These are phyloP conservation scores for Atta texana DNA, from an alignment of 1,140 invertebrate species.

Conservation along the genomic window DNA sequence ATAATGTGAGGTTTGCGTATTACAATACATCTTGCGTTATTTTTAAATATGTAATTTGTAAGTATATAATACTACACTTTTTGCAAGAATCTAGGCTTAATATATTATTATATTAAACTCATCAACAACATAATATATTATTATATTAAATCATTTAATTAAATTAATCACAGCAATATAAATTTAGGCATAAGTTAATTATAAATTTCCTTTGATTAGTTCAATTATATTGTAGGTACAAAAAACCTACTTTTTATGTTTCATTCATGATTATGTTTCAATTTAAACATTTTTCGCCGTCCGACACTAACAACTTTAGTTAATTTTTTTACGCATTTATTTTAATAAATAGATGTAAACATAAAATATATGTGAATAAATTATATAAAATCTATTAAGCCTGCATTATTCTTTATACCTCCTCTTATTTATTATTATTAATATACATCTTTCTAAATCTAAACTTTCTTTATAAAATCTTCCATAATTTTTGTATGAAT, in stretches of 20 bases:
- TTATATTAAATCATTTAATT: slow-evolving; percentile 13
- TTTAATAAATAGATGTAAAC: slow-evolving; percentile 61
- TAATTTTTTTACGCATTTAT: slow-evolving; percentile 66
- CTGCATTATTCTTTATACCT: neutral
- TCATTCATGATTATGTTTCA: slow-evolving; percentile 47
- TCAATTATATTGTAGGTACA: slow-evolving; percentile 13
- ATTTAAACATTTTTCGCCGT: slow-evolving; percentile 65
- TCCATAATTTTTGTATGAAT: neutral
- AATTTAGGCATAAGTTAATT: slow-evolving; percentile 27
- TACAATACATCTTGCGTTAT: slow-evolving; percentile 15
- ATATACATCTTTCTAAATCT: neutral
- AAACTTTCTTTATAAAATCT: neutral
- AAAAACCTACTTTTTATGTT: too few species aligned
- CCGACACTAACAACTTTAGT: slow-evolving; percentile 68
- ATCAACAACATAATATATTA: neutral
- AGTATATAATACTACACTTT: neutral
- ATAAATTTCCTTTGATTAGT: slow-evolving; percentile 29
- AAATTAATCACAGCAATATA: neutral
- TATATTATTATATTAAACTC: slow-evolving; percentile 4
- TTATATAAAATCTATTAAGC: slow-evolving; percentile 32
- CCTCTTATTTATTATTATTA: neutral
- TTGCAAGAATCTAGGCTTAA: slow-evolving; percentile 1
- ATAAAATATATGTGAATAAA: slow-evolving; percentile 44
- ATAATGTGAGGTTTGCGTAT: slow-evolving; percentile 15
- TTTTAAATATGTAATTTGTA: neutral